Evolutionary conservation across 2,888 invertebrate species (phyloP).

Genomic region (Drepana falcataria): DNA sequence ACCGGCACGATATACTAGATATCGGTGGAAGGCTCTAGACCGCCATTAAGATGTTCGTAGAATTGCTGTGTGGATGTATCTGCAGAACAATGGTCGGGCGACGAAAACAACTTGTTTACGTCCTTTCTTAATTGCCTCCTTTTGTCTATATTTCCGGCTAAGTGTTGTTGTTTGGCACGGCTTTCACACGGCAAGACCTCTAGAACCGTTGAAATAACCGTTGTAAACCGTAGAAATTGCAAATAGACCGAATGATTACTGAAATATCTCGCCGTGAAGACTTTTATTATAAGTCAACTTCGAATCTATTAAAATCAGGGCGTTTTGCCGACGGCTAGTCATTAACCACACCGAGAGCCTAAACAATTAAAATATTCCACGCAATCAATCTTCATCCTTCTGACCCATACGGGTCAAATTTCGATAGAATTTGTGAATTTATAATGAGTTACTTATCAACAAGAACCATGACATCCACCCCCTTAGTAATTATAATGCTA

Average conservation of each 20-base stretch:
- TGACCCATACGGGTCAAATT: conserved; percentile 9
- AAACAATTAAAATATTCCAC: conserved; percentile 23
- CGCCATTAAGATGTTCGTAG: too few species aligned
- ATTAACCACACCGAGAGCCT: conserved; percentile 18
- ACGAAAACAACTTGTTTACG: too few species aligned
- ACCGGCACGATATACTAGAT: too few species aligned
- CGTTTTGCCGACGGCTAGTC: conserved; percentile 2
- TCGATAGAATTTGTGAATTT: not conserved
- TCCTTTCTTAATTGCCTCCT: too few species aligned
- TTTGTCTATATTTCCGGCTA: too few species aligned
- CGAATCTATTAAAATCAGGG: conserved; percentile 1
- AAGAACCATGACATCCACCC: not conserved
- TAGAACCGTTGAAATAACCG: too few species aligned
- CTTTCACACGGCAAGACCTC: too few species aligned
- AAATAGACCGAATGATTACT: not conserved
- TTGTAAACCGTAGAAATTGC: not conserved
- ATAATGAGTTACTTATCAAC: not conserved
- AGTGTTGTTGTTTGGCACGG: too few species aligned
- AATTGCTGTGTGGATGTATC: too few species aligned
- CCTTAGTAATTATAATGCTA: too few species aligned
- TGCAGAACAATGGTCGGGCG: too few species aligned
- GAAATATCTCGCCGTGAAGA: not conserved
- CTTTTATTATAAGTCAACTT: conserved; percentile 1
- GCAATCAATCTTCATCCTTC: conserved; percentile 32
- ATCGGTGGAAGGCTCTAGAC: too few species aligned